phyloP scores from a whole-genome alignment of 1,140 invertebrate species.

The Drosophila auraria region DNA sequence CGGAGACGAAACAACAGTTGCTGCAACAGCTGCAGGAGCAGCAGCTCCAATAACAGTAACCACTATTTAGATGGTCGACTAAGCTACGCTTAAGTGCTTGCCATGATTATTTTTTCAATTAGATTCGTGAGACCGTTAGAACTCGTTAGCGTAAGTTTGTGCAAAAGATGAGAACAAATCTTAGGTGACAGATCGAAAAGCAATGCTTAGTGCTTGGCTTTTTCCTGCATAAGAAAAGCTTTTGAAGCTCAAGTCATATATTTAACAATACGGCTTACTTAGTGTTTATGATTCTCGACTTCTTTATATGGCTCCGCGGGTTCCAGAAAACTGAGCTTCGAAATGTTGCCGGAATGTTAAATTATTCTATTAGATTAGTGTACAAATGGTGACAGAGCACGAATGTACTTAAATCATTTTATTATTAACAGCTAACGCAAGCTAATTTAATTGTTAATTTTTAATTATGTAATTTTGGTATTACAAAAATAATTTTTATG shows the following conservation, averaged over 20 bases:
- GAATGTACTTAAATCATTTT: constrained; percentile 78
- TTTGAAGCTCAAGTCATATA: constrained; percentile 36
- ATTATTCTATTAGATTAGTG: constrained; percentile 55
- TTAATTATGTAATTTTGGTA: constrained; percentile 25
- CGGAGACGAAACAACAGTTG: constrained; percentile 85
- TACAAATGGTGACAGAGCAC: constrained; percentile 37
- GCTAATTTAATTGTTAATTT: constrained; percentile 42
- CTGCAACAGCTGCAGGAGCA: constrained; percentile 81
- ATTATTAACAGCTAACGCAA: constrained; percentile 41
- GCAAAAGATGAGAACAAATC: constrained; percentile 9
- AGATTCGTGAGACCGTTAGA: constrained; percentile 42
- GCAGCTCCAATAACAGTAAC: constrained; percentile 56
- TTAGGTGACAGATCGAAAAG: not conserved
- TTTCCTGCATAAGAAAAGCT: constrained; percentile 21
- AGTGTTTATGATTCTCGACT: constrained; percentile 4
- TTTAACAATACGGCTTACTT: constrained; percentile 1
- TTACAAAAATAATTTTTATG: constrained; percentile 32
- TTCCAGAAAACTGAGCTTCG: constrained; percentile 50
- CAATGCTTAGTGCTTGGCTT: constrained; percentile 2
- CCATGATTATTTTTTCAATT: constrained; percentile 76
- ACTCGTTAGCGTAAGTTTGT: constrained; percentile 54
- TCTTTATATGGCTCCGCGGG: constrained; percentile 8
- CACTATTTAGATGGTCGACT: constrained; percentile 37
- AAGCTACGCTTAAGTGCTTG: constrained; percentile 77
- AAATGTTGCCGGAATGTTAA: constrained; percentile 68